Evolutionary conservation across 2,797 vertebrate species (phyloP), one percentile per base, ranked within the genome.

Genomic region (Astyanax mexicanus): DNA sequence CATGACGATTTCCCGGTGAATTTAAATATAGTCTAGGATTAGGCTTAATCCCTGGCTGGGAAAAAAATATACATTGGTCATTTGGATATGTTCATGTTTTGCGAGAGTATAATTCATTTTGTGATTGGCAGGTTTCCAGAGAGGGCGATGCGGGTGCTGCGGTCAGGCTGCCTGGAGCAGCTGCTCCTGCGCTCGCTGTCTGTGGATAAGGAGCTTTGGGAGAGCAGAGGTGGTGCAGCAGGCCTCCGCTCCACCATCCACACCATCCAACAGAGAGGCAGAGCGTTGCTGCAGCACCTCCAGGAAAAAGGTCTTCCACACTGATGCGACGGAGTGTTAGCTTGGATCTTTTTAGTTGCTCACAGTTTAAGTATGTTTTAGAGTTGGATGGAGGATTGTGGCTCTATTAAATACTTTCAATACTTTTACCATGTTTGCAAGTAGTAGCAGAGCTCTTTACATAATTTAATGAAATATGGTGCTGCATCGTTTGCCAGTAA

Each of bases 121-220:
- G 42, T 74, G 70, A 49, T 55, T 72, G 66, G 13, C 89, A 99
- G 96, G 87, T 96, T 97, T 86, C 97, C 97, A 0, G 91, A 90
- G 0, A 80, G 23, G 0, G 94, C 91, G 0, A 89, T 97, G 86
- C 90, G 86, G 4, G 83, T 86, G 2, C 92, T 98, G 6, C 81
- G 5, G 54, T 97, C 97, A 0, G 95, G 95, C 68, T 95, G 96
- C 52, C 87, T 97, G 80, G 90, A 91, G 83, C 91, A 70, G 77
- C 89, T 93, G 84, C 93, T 98, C 77, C 89, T 97, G 49, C 88
- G 67, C 51, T 98, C 96, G 0, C 89, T 98, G 25, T 92, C 80
- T 47, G 49, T 84, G 21, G 97, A 98, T 86, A 88, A 21, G 3
- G 93, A 94, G 83, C 92, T 98, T 85, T 99, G 97, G 97, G 86